These are phyloP conservation scores for Telmatherina bonti DNA, from an alignment of 2,797 vertebrate species.

Conservation along the genomic window DNA sequence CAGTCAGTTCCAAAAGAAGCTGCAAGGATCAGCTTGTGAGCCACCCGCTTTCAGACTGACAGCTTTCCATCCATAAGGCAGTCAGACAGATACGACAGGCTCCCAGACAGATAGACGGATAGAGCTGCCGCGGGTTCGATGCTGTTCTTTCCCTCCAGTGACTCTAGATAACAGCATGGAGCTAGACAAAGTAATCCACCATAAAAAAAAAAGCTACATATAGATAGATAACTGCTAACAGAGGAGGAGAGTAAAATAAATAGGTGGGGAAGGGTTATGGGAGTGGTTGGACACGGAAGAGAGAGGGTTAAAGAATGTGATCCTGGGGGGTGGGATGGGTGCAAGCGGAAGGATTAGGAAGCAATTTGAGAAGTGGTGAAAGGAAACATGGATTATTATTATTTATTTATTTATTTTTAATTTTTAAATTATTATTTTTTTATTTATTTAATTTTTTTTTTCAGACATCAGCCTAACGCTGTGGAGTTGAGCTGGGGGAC, in stretches of 20 bases:
- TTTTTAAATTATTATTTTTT: too few relatives aligned
- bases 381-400: background rate
- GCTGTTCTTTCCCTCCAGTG: conserved; percentile 78
- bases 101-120: conserved; percentile 46
- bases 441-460: too few relatives aligned
- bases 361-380: background rate
- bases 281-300: conserved; percentile 14
- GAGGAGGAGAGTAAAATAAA: conserved; percentile 19
- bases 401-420: too few relatives aligned
- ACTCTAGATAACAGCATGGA: conserved; percentile 77
- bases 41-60: conserved; percentile 44
- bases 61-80: conserved; percentile 55
- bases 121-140: conserved; percentile 67
- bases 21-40: conserved; percentile 39
- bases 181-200: conserved; percentile 83
- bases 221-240: conserved; percentile 72
- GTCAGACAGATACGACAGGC: conserved; percentile 30
- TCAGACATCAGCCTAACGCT: too few relatives aligned
- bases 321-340: background rate
- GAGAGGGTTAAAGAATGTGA: conserved; percentile 23
- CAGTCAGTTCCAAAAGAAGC: conserved; percentile 35
- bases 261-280: conserved; percentile 19
- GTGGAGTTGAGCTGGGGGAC: background rate
- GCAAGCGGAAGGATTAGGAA: background rate
- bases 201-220: conserved; percentile 68